Evolutionary conservation across 2,888 invertebrate genomes (phyloP).

Genomic region (Nematopogon swammerdamellus): DNA sequence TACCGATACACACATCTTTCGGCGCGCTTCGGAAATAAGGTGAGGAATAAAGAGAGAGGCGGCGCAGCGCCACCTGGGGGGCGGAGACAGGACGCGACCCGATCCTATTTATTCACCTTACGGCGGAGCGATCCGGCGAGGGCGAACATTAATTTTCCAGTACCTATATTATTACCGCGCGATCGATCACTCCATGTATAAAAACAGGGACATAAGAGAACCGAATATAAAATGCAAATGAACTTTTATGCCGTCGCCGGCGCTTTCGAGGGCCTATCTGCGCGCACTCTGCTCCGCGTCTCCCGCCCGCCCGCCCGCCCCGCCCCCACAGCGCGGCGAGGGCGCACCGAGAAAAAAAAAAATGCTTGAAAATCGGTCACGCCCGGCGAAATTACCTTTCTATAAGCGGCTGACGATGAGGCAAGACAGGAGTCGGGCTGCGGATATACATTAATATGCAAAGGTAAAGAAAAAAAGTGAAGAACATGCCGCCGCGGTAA

Average conservation of each 20-base stretch:
- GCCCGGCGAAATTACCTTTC: slow-evolving; percentile 9
- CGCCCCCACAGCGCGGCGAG: no score
- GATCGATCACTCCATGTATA: neutral
- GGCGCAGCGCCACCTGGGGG: no score
- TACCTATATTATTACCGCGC: neutral
- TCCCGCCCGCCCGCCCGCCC: neutral
- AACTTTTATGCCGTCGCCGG: neutral
- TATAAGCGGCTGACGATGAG: slow-evolving; percentile 7
- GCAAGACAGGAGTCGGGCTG: slow-evolving; percentile 1
- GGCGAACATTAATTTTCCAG: neutral
- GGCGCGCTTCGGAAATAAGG: no score
- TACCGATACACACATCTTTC: no score
- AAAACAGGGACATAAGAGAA: slow-evolving; percentile 1
- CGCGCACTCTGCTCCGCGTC: no score
- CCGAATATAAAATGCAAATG: slow-evolving; percentile 2
- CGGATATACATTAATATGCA: slow-evolving; percentile 9
- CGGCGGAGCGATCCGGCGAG: neutral
- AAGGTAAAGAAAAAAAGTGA: slow-evolving; percentile 8
- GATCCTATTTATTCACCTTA: neutral
- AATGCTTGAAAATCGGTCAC: slow-evolving; percentile 5
- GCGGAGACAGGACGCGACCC: no score
- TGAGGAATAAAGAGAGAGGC: no score
- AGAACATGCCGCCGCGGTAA: neutral
- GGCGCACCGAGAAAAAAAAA: slow-evolving; percentile 2
- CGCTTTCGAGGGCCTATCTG: neutral